These are phyloP conservation scores for Leucophenga montana DNA, from an alignment of 2,888 invertebrate genomes.

Conservation along the genomic window DNA sequence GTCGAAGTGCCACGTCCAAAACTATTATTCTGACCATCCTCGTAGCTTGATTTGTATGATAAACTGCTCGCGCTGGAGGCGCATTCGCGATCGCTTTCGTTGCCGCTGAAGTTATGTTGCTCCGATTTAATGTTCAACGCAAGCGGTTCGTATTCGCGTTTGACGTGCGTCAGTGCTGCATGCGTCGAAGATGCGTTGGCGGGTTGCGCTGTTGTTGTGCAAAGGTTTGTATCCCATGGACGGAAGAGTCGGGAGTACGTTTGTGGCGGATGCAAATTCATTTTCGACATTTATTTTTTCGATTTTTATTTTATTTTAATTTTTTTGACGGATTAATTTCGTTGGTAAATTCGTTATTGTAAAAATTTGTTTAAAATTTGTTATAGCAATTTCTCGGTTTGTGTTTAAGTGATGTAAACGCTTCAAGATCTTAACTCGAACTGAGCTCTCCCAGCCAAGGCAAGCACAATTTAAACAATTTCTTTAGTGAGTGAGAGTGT, in stretches of 20 bases:
- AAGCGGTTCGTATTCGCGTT: conserved; percentile 25
- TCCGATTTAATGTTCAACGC: conserved; percentile 32
- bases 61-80: conserved; percentile 51
- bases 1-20: conserved; percentile 1
- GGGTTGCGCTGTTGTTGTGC: conserved; percentile 43
- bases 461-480: conserved; percentile 64
- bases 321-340: background rate
- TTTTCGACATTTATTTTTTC: conserved; percentile 58
- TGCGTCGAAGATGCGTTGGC: background rate
- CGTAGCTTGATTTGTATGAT: conserved; percentile 55
- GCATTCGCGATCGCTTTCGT: conserved; percentile 59
- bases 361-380: conserved; percentile 38
- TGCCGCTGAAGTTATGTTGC: conserved; percentile 39
- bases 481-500: conserved; percentile 39
- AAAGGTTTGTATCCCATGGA: conserved; percentile 76
- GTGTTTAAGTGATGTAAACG: conserved; percentile 48
- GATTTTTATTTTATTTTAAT: conserved; percentile 9
- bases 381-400: background rate
- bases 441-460: conserved; percentile 58
- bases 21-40: conserved; percentile 51
- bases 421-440: conserved; percentile 67
- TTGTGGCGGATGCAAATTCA: conserved; percentile 73
- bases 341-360: background rate
- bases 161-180: background rate
- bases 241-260: conserved; percentile 77